These are phyloP conservation scores for Pempheris klunzingeri DNA, from an alignment of 2,797 vertebrate species.

Conservation along the genomic window DNA sequence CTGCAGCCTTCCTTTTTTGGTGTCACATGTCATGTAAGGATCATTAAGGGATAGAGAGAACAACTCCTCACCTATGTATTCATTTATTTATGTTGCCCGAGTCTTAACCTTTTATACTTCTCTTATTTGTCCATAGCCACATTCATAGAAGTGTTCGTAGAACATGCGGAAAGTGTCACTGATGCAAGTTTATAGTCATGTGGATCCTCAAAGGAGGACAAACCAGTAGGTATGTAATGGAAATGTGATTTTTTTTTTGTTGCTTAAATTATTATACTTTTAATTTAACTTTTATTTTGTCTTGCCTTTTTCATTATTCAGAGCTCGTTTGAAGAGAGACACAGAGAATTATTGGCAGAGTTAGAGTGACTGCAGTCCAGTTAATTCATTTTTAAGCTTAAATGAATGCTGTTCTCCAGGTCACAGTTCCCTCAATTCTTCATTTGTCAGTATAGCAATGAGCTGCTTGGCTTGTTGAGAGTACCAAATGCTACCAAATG, in stretches of 20 bases:
- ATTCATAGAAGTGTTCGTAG: neutral
- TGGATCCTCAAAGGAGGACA: neutral
- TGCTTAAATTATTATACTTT: neutral
- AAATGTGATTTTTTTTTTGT: constrained; percentile 8
- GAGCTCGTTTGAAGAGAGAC: neutral
- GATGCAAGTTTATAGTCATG: constrained; percentile 2
- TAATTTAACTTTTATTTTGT: neutral
- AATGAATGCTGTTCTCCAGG: neutral
- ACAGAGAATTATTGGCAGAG: neutral
- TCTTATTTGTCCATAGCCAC: no score
- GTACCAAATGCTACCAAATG: constrained; percentile 63
- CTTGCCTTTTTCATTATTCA: neutral
- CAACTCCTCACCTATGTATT: neutral
- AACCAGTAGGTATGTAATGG: neutral
- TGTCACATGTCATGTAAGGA: neutral
- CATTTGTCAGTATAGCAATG: constrained; percentile 34
- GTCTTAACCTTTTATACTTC: no score
- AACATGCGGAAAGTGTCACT: neutral
- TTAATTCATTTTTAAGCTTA: neutral
- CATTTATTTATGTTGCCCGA: no score
- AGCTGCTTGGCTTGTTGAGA: constrained; percentile 43
- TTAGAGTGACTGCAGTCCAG: neutral
- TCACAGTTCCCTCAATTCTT: constrained; percentile 23
- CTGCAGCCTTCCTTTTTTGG: neutral
- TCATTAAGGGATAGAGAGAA: neutral